A percentile compares a stretch with the other conserved stretches of the same genome.
Conservation (phyloP, 2,888 invertebrate genomes). For the Dioctria rufipes region DNA sequence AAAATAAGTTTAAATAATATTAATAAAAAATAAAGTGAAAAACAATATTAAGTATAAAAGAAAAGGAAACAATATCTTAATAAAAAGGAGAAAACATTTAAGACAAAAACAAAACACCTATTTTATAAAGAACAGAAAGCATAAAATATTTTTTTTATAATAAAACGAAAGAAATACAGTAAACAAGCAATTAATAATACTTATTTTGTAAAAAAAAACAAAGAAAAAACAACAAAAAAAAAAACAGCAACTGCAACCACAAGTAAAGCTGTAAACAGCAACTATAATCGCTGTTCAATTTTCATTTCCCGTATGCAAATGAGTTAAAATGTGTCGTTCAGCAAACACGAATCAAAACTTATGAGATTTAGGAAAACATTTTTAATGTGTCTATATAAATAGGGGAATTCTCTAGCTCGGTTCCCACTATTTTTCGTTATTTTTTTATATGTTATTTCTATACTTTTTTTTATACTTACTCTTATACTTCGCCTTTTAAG, state of each 20-base stretch:
- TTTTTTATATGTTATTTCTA: not conserved
- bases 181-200: not conserved
- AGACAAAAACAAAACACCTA: slow-evolving; percentile 38
- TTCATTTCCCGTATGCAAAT: not conserved
- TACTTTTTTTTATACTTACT: slow-evolving; percentile 19
- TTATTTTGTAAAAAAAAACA: not conserved
- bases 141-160: slow-evolving; percentile 52
- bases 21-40: slow-evolving; percentile 29
- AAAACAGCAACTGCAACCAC: too few species aligned
- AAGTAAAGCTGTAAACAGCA: not conserved
- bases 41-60: slow-evolving; percentile 34
- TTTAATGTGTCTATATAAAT: not conserved
- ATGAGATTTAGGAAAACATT: not conserved
- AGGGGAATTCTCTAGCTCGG: not conserved
- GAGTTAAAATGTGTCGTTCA: not conserved
- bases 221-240: too few species aligned
- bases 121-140: slow-evolving; percentile 47
- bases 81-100: slow-evolving; percentile 24
- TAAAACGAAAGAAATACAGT: slow-evolving; percentile 4
- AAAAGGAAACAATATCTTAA: slow-evolving; percentile 8
- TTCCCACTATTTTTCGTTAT: not conserved
- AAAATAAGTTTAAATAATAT: not conserved
- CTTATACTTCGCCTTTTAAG: slow-evolving; percentile 6
- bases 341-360: not conserved
- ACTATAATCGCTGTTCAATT: not conserved